Percentiles rank a stretch among this genome's conserved stretches.
Conservation (phyloP, 2,797 vertebrate species). For the Falco naumanni region DNA sequence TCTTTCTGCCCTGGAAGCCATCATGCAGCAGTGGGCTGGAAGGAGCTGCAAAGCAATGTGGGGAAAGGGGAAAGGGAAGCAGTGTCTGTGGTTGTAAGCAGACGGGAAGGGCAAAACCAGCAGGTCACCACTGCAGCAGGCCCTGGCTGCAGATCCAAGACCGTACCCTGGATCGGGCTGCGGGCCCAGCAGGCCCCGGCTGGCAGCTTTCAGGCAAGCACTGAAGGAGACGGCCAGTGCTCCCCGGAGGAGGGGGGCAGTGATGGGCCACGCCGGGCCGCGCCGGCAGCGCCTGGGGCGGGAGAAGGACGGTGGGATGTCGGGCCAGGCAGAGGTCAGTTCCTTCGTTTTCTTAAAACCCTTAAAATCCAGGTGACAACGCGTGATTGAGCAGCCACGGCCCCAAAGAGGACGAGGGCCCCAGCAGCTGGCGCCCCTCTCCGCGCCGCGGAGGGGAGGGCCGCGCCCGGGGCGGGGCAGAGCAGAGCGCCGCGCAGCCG, state of each 20-base stretch:
- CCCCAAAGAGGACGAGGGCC: no score
- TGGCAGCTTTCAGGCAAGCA: background rate
- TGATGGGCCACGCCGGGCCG: rapidly evolving
- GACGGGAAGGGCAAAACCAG: background rate
- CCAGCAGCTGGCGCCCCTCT: background rate
- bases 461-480: background rate
- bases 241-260: background rate
- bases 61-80: background rate
- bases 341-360: background rate
- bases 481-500: no score
- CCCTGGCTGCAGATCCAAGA: rapidly evolving
- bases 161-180: rapidly evolving
- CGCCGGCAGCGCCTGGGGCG: no score
- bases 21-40: background rate
- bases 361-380: background rate
- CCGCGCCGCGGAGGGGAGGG: no score
- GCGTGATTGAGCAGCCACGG: no score
- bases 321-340: no score
- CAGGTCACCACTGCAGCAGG: background rate
- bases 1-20: background rate
- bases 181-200: rapidly evolving
- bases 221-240: rapidly evolving
- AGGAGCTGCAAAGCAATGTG: background rate
- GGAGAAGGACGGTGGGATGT: no score
- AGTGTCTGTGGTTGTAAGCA: background rate